Evolutionary conservation across 2,888 invertebrate genomes (phyloP).

Genomic region (Diarsia brunnea): DNA sequence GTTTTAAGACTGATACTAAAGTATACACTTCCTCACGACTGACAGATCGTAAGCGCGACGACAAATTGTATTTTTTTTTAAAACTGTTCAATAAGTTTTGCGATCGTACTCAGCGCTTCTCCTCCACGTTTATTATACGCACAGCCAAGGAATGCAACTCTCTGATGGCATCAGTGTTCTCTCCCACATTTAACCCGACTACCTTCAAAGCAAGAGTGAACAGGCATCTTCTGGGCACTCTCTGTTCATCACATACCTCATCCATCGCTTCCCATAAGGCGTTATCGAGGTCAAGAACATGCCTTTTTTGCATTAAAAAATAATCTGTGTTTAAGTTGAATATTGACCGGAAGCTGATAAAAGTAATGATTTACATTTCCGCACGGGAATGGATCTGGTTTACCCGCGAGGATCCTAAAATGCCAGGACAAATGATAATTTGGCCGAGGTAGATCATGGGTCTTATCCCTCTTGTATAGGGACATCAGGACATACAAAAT

Average conservation of each 20-base stretch:
- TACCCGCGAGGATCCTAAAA: neutral
- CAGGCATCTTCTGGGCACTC: too few relatives aligned
- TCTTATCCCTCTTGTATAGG: neutral
- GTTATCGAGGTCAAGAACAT: too few relatives aligned
- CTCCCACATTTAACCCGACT: too few relatives aligned
- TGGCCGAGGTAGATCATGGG: neutral
- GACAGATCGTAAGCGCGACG: neutral
- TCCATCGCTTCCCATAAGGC: too few relatives aligned
- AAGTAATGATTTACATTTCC: neutral
- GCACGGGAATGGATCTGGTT: neutral
- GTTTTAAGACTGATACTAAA: conserved; percentile 14
- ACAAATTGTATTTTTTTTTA: too few relatives aligned
- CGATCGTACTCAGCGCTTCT: too few relatives aligned
- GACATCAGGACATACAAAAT: neutral
- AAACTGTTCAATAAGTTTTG: neutral
- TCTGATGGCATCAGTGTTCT: too few relatives aligned
- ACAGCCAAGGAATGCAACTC: too few relatives aligned
- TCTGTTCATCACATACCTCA: too few relatives aligned
- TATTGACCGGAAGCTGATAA: neutral
- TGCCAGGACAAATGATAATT: neutral
- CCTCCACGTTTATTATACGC: too few relatives aligned
- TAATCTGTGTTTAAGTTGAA: neutral
- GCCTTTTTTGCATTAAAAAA: too few relatives aligned
- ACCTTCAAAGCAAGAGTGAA: too few relatives aligned
- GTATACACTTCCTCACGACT: neutral